phyloP scores from a whole-genome alignment of 2,113 vertebrate species.

The Malurus alboscapulatus region DNA sequence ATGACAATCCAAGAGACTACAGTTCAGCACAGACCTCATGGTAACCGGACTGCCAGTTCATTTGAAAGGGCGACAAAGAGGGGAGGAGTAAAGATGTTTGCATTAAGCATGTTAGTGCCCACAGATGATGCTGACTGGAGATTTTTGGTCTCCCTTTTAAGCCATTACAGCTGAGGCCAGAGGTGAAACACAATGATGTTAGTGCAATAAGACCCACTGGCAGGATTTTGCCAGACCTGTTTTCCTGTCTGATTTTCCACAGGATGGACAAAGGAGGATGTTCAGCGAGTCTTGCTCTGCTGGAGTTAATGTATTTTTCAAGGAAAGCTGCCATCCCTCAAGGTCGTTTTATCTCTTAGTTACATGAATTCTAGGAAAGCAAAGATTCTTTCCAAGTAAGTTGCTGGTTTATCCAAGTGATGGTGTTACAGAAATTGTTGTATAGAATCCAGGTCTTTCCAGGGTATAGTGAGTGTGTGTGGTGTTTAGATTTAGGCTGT shows the following conservation, averaged over 20 bases:
- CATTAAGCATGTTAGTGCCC: background rate
- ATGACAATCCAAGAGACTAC: background rate
- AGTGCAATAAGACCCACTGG: background rate
- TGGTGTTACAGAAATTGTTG: conserved; percentile 67
- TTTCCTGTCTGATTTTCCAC: background rate
- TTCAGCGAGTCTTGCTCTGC: background rate
- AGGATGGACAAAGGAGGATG: background rate
- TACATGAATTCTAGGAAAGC: conserved; percentile 73
- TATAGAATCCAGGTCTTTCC: conserved; percentile 62
- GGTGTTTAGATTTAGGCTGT: conserved; percentile 67
- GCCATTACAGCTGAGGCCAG: background rate
- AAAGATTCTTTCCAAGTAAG: conserved; percentile 68
- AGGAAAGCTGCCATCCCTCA: conserved; percentile 47
- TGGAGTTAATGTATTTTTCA: conserved; percentile 50
- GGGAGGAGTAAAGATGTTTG: background rate
- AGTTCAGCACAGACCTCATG: background rate
- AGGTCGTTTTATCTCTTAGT: conserved; percentile 61
- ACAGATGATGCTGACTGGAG: background rate
- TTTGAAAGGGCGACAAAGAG: background rate
- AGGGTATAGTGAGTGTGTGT: conserved; percentile 40
- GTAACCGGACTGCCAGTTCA: background rate
- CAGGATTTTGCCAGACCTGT: background rate
- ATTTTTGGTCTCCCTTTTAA: background rate
- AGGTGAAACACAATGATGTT: background rate
- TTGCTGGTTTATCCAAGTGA: conserved; percentile 59